Evolutionary conservation across 2,113 vertebrate genomes (phyloP), one percentile per base, ranked within the genome.

Genomic region (Esox niger): DNA sequence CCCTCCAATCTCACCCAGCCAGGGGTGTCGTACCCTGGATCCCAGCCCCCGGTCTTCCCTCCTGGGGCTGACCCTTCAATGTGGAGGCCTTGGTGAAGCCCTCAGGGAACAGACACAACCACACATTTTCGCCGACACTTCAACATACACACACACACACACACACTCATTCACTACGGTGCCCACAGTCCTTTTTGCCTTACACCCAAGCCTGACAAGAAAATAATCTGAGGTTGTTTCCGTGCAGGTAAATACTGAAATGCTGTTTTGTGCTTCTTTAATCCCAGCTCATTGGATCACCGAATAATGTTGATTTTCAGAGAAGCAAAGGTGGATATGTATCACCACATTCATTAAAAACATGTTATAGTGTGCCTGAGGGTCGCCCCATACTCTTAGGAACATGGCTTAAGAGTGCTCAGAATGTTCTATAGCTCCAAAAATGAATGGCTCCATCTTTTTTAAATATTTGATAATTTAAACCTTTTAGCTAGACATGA

Each of bases 41-140:
- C 23, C 61, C 23, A 15, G 31, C 43, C 71, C 70, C 77, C 66
- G 10, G 64, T 70, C 61, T 77, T 79, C 64, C 71, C 64, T 66
- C 73, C 64, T 54, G 79, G 66, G 33, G 66, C 57, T 4, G 82
- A 84, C 71, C 79, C 80, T 27, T 83, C 80, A n/a, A 84, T 86
- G 84, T 86, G 84, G 84, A 83, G 84, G 66, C 82, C 84, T 3
- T 86, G 84, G 84, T 86, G 73, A 82, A 56, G 59, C 21, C 17
- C 5, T n/a, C 30, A 32, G n/a, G 20, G 33, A 62, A 35, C 15
- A 59, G 27, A 30, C 26, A 59, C 13, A 20, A 26, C 17, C 56
- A 30, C 56, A 15, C 56, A 60, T 32, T 35, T 33, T 63, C 38
- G 9, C 52, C 70, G 64, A 56, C 69, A 64, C 23, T n/a, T n/a